Conservation (phyloP, 2,888 invertebrate genomes). For the Eudasyphora cyanicolor region DNA sequence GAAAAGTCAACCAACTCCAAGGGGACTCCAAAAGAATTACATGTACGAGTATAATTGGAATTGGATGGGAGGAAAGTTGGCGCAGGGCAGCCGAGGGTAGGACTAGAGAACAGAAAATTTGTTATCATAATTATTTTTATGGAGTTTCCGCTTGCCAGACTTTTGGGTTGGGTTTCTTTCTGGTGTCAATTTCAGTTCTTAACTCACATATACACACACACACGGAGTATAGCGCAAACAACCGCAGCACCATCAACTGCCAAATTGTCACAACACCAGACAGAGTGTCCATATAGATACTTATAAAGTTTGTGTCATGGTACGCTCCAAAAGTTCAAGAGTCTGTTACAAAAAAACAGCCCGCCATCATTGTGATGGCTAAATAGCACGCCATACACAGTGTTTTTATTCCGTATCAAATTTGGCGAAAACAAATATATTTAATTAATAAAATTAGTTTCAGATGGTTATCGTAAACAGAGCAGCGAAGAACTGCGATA, state of each 20-base stretch:
- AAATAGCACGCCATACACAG: neutral
- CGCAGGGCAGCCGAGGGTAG: neutral
- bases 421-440: too few species aligned
- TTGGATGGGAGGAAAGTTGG: neutral
- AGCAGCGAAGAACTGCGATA: too few species aligned
- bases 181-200: conserved; percentile 28
- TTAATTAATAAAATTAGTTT: too few species aligned
- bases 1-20: conserved; percentile 35
- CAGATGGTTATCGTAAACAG: too few species aligned
- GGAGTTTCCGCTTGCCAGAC: conserved; percentile 25
- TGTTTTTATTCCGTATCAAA: neutral
- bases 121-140: conserved; percentile 29
- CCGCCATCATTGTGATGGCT: neutral
- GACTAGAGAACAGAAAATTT: neutral
- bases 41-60: neutral
- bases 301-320: neutral
- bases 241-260: conserved; percentile 6
- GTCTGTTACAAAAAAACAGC: conserved; percentile 43
- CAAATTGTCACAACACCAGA: conserved; percentile 19
- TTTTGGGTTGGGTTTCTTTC: conserved; percentile 9
- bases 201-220: too few species aligned
- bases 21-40: conserved; percentile 40
- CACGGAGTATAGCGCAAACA: too few species aligned
- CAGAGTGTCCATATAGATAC: conserved; percentile 7
- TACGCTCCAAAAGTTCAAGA: conserved; percentile 56